Evolutionary conservation across 2,797 vertebrate genomes (phyloP).

Genomic region (Lindbergichthys nudifrons): DNA sequence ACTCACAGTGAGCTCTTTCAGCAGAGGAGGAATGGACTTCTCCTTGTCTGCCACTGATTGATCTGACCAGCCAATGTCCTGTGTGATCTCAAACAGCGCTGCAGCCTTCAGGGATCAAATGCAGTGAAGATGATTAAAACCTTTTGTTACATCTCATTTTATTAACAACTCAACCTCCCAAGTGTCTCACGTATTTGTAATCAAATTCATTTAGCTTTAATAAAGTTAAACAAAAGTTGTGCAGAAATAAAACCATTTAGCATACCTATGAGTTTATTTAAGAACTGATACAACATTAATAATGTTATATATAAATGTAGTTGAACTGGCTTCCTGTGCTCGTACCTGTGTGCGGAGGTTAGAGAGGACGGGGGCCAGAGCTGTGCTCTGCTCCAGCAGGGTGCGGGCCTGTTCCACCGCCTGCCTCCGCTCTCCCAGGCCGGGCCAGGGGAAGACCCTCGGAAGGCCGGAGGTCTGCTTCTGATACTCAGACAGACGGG

Average conservation of each 20-base stretch:
- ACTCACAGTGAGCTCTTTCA: slow-evolving; percentile 79
- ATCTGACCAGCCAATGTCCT: slow-evolving; percentile 77
- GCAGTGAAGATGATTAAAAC: not conserved
- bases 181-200: not conserved
- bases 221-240: not conserved
- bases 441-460: slow-evolving; percentile 82
- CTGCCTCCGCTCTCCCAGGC: slow-evolving; percentile 82
- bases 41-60: slow-evolving; percentile 69
- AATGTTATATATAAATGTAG: not conserved
- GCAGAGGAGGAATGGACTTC: slow-evolving; percentile 69
- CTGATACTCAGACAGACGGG: slow-evolving; percentile 73
- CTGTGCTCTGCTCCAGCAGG: slow-evolving; percentile 71
- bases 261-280: not conserved
- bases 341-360: slow-evolving; percentile 63
- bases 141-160: not conserved
- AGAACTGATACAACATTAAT: not conserved
- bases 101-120: slow-evolving; percentile 51
- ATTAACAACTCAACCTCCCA: not conserved
- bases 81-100: slow-evolving; percentile 78
- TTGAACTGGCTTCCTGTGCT: not conserved
- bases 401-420: slow-evolving; percentile 70
- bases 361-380: slow-evolving; percentile 67
- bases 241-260: no score
- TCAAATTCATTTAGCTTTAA: not conserved
- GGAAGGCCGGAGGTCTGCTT: slow-evolving; percentile 69